Evolutionary conservation across 2,888 invertebrate genomes (phyloP), one percentile per base, ranked within the genome.

Genomic region (Hypselothyrea guttata): DNA sequence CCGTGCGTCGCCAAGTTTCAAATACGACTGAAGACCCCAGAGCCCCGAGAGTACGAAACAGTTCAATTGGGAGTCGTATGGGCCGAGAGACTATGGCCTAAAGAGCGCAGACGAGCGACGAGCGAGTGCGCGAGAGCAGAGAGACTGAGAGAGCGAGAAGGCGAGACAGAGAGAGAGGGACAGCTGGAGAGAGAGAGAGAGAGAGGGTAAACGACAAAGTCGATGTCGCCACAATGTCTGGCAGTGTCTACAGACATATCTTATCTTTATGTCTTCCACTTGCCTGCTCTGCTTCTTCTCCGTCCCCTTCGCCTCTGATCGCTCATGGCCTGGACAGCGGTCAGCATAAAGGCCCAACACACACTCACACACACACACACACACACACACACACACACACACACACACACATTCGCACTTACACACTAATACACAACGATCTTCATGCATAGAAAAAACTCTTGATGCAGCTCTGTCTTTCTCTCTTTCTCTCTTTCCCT

Each of bases 141-240:
- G 15, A 45, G n/a, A 44, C 12, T n/a, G n/a, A 11, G 35, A 12
- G 28, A 31, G 41, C 31, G 7, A 27, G 55, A 45, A 38, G 18
- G 22, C 45, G 34, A 28, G 12, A 22, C 33, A 42, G 52, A 15
- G 28, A 12, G 13, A 27, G 48, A 5, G n/a, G 7, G 45, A 49
- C 28, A 31, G 38, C 31, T 16, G 12, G 42, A 31, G 22, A 11
- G 37, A 28, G 44, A 22, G 46, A 31, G 30, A 31, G 45, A 34
- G 30, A 18, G 38, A 45, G 46, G 78, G 59, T 53, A 52, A 66
- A 63, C 67, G 75, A 74, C 75, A 70, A 57, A 57, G 70, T 47
- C 69, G 74, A 66, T 88, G 87, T 88, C 88, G 88, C 88, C 88
- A 88, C 86, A 76, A 78, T 88, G 88, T 88, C 88, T 88, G 78